Conservation (phyloP, 2,797 vertebrate genomes). For the Gephyroberyx darwinii region DNA sequence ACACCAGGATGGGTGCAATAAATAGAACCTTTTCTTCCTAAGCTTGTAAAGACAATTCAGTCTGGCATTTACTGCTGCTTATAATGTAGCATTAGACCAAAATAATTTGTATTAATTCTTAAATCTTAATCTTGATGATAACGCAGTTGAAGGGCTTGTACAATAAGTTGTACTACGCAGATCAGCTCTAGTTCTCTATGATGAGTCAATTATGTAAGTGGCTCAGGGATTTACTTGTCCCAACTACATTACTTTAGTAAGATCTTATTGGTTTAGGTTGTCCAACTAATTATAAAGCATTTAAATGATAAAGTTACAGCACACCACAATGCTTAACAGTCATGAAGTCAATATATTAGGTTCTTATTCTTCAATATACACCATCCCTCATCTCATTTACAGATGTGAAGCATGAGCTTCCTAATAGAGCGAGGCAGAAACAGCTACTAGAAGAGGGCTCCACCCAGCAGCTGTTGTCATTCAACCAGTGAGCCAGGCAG, state of each 20-base stretch:
- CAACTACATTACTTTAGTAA: constrained; percentile 17
- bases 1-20: constrained; percentile 37
- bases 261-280: constrained; percentile 44
- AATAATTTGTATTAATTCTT: constrained; percentile 6
- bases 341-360: constrained; percentile 11
- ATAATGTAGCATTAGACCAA: constrained; percentile 2
- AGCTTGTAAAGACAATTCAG: constrained; percentile 15
- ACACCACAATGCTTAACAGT: neutral
- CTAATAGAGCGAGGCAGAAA: constrained; percentile 52
- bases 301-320: neutral
- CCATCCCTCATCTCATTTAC: constrained; percentile 36
- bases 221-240: constrained; percentile 4
- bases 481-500: constrained; percentile 43
- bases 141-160: constrained; percentile 18
- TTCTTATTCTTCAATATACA: constrained; percentile 19
- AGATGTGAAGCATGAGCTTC: constrained; percentile 51
- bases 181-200: constrained; percentile 18
- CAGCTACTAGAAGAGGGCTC: constrained; percentile 47
- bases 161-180: constrained; percentile 9
- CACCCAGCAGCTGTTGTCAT: constrained; percentile 72
- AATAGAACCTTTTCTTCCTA: constrained; percentile 19
- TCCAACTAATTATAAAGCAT: constrained; percentile 10
- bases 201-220: constrained; percentile 6
- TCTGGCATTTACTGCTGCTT: constrained; percentile 17
- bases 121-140: constrained; percentile 22